Evolutionary conservation across 2,797 vertebrate genomes (phyloP).

Genomic region (Microctenopoma stevenorrisi): DNA sequence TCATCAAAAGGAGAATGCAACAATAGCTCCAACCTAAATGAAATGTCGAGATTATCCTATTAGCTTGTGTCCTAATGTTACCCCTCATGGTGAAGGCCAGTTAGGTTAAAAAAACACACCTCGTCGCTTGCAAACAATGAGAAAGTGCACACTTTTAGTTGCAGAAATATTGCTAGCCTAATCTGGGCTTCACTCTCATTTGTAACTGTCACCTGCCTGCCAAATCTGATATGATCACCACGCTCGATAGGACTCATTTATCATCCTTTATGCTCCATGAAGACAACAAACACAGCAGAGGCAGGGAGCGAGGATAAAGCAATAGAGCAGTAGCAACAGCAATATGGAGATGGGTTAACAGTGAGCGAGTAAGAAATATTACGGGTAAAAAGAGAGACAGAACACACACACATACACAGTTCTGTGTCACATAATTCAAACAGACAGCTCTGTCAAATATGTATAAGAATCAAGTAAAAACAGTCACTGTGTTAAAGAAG

Average conservation of each 20-base stretch:
- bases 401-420: not conserved
- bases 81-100: not conserved
- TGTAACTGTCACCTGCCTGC: constrained; percentile 58
- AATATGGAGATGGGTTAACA: not conserved
- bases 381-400: not conserved
- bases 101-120: not conserved
- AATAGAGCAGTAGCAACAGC: not conserved
- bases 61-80: not conserved
- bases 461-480: constrained; percentile 49
- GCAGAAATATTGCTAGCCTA: not conserved
- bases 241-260: constrained; percentile 68
- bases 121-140: not conserved
- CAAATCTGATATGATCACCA: constrained; percentile 72
- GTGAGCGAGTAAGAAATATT: not conserved
- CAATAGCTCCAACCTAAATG: not conserved
- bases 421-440: constrained; percentile 53
- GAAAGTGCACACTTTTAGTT: not conserved
- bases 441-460: constrained; percentile 65
- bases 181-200: constrained; percentile 27
- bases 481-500: constrained; percentile 23
- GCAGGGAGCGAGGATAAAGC: not conserved
- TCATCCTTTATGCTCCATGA: constrained; percentile 63
- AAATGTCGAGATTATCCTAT: no score
- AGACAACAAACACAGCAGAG: constrained; percentile 70
- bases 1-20: not conserved